Conservation (phyloP, 2,888 invertebrate species). For the Hanleya hanleyi region DNA sequence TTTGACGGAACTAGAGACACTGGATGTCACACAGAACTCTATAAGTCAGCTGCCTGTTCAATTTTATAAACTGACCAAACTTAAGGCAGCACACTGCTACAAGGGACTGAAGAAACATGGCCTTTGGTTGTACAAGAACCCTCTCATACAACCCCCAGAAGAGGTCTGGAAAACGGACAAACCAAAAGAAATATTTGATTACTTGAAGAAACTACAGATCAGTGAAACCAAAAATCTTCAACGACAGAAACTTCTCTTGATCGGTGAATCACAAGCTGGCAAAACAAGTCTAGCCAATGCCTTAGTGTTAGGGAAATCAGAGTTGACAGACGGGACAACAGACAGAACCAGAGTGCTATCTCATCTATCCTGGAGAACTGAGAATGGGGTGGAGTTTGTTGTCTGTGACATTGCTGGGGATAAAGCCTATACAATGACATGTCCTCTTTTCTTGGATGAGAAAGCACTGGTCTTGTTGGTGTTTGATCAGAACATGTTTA, state of each 20-base stretch:
- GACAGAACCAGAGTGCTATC: conserved; percentile 57
- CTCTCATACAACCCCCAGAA: conserved; percentile 67
- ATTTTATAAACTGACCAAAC: conserved; percentile 60
- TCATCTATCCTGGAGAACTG: conserved; percentile 63
- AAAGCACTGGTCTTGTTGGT: conserved; percentile 63
- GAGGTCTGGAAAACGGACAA: conserved; percentile 70
- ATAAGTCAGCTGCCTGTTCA: conserved; percentile 63
- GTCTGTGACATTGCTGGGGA: conserved; percentile 68
- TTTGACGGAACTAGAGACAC: conserved; percentile 64
- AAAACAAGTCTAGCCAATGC: conserved; percentile 66
- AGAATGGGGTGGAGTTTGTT: conserved; percentile 66
- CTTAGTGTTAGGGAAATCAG: conserved; percentile 57
- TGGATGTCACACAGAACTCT: conserved; percentile 68
- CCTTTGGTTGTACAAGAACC: conserved; percentile 72
- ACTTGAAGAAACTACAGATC: conserved; percentile 65
- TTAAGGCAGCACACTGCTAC: conserved; percentile 67
- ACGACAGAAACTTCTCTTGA: conserved; percentile 63
- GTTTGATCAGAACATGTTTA: conserved; percentile 61
- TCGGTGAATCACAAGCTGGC: conserved; percentile 67
- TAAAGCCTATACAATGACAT: conserved; percentile 55
- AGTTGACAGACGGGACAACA: conserved; percentile 42
- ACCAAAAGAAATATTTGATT: conserved; percentile 65
- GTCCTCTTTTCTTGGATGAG: conserved; percentile 61
- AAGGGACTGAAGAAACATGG: conserved; percentile 65
- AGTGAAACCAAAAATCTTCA: conserved; percentile 68